Base-by-base conservation (phyloP, 2,888 invertebrate species). In the Macroteleia sp. region DNA sequence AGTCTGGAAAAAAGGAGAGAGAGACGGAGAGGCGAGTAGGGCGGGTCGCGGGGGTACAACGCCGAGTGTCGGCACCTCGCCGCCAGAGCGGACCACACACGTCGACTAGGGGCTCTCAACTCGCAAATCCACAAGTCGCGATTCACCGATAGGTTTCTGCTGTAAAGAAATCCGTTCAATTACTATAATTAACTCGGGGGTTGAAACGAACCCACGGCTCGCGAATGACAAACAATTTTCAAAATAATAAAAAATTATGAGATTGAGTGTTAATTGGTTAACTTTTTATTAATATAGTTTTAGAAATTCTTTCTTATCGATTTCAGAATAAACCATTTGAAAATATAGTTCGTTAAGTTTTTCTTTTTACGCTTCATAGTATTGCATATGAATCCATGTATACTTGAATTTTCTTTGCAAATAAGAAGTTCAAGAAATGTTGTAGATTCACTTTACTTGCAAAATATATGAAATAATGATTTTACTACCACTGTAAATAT, bases 1-100 rank as follows among this genome's bases (percentile, higher is more conserved):
- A 59, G 57, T 28, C 34, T 48, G 34, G 78, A 59, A 69, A 77
- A 77, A 77, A 71, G 73, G 80, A 77, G 32, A 39, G 73, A 79
- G 66, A 77, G 69, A 67, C 67, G 76, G 73, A 74, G 71, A 70
- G 75, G 71, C 34, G 64, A 67, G 71, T 75, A 25, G 20, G 36
- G 48, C 28, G 48, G 46, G 52, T 1, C 32, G 30, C 19, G 44
- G 66, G 54, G 44, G 44, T 25, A 52, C 64, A 85, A 85, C 88
- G 85, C 89, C 88, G 90, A 90, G 91, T 91, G 91, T 91, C 91
- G 91, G 91, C 91, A 91, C 91, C 90, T 91, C 88, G 89, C 91
- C 90, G 89, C 89, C 89, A 89, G 85, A 90, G 82, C 88, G 87
- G 91, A 91, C 91, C 91, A 91, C 91, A 91, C 91, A 91, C 91